These are phyloP conservation scores for Nineta flava DNA, from an alignment of 2,888 invertebrate genomes.

Conservation along the genomic window DNA sequence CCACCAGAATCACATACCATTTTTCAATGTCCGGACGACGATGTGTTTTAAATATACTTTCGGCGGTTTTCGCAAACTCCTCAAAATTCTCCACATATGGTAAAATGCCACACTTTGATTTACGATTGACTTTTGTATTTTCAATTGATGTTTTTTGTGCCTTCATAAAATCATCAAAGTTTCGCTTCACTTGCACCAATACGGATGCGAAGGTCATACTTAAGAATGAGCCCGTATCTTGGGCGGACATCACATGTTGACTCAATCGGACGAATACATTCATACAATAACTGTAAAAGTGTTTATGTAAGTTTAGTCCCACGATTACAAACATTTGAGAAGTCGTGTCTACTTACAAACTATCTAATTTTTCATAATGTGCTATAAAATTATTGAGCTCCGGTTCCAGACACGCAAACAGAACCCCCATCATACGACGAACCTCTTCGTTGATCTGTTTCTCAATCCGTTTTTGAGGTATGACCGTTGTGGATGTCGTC, in stretches of 20 bases:
- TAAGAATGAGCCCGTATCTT: slow-evolving; percentile 73
- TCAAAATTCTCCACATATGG: slow-evolving; percentile 83
- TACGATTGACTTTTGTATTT: slow-evolving; percentile 56
- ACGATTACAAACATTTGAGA: not conserved
- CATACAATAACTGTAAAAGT: slow-evolving; percentile 74
- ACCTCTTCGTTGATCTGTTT: slow-evolving; percentile 64
- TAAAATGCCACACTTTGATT: slow-evolving; percentile 76
- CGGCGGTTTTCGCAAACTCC: slow-evolving; percentile 73
- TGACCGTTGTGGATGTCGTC: not conserved
- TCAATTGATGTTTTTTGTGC: slow-evolving; percentile 65
- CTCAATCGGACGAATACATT: slow-evolving; percentile 83
- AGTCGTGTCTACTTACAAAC: slow-evolving; percentile 52
- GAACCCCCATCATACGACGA: slow-evolving; percentile 69
- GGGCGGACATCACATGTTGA: slow-evolving; percentile 82
- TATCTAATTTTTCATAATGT: slow-evolving; percentile 74
- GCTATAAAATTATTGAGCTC: slow-evolving; percentile 76
- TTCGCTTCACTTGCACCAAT: slow-evolving; percentile 73
- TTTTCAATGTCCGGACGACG: slow-evolving; percentile 82
- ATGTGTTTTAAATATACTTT: slow-evolving; percentile 76
- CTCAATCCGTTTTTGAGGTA: slow-evolving; percentile 39
- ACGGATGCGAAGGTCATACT: slow-evolving; percentile 77
- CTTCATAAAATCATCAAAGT: slow-evolving; percentile 83
- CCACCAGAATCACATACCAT: slow-evolving; percentile 71
- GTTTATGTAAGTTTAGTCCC: no score
- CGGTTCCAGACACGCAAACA: slow-evolving; percentile 77